These are phyloP conservation scores for Pollenia griseotomentosa DNA, from an alignment of 2,888 invertebrate species.

Conservation along the genomic window DNA sequence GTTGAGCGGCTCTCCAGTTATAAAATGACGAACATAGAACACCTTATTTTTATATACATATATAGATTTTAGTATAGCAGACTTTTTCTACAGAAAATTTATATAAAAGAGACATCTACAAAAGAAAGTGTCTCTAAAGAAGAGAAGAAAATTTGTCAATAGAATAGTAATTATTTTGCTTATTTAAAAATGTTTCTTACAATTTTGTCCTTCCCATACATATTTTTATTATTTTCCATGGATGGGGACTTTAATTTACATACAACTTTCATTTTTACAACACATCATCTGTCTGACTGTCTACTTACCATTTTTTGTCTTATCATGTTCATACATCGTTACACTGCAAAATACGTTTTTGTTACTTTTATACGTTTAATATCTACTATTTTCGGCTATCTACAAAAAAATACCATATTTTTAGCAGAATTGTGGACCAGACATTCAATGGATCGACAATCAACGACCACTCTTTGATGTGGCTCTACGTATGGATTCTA, in stretches of 20 bases:
- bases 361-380: conserved; percentile 17
- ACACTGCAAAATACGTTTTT: conserved; percentile 54
- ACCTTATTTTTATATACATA: too few species aligned
- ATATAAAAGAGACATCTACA: too few species aligned
- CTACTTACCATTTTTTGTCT: neutral
- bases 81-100: too few species aligned
- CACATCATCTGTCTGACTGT: conserved; percentile 35
- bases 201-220: conserved; percentile 28
- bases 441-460: conserved; percentile 96
- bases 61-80: too few species aligned
- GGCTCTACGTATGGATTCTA: conserved; percentile 93
- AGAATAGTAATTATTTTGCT: neutral
- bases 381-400: conserved; percentile 75
- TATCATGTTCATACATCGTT: conserved; percentile 30
- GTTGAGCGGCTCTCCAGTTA: too few species aligned
- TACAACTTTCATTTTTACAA: conserved; percentile 20
- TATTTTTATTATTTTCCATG: conserved; percentile 41
- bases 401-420: conserved; percentile 82
- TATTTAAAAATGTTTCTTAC: conserved; percentile 49
- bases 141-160: too few species aligned
- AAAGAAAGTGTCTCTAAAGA: too few species aligned
- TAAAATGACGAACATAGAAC: too few species aligned
- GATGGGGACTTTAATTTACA: conserved; percentile 7
- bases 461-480: conserved; percentile 95
- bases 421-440: conserved; percentile 92